Conservation (phyloP, 1,140 invertebrate species). For the Neoseiulus cucumeris region DNA sequence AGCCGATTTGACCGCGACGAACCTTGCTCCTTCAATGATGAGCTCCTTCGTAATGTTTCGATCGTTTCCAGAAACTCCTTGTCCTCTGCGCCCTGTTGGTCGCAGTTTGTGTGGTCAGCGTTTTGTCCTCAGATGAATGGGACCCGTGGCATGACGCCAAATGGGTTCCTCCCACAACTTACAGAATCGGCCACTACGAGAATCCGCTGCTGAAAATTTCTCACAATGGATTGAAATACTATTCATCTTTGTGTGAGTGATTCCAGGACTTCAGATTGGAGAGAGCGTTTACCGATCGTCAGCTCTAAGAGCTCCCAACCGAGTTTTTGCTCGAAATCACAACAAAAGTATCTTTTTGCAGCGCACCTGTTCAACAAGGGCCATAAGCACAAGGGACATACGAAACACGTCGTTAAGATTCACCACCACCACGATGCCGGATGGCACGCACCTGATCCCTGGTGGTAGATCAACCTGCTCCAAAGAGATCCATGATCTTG, state of each 20-base stretch:
- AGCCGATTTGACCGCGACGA: too few relatives aligned
- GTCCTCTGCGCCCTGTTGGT: not conserved
- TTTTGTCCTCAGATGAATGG: not conserved
- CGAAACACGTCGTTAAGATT: not conserved
- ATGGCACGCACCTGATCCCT: not conserved
- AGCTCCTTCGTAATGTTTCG: too few relatives aligned
- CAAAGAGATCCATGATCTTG: not conserved
- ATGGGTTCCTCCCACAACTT: not conserved
- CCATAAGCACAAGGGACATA: too few relatives aligned
- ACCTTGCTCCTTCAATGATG: too few relatives aligned
- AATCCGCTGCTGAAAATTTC: not conserved
- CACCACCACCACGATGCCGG: not conserved
- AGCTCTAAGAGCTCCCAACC: too few relatives aligned
- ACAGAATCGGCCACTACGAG: constrained; percentile 1
- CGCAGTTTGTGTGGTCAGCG: too few relatives aligned
- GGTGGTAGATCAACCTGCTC: not conserved
- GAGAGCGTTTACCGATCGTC: too few relatives aligned
- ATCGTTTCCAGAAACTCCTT: not conserved
- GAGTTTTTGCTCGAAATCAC: too few relatives aligned
- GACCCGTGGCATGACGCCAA: not conserved
- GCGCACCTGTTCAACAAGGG: too few relatives aligned
- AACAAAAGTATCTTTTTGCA: too few relatives aligned
- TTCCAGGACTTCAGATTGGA: too few relatives aligned
- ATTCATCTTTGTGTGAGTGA: too few relatives aligned
- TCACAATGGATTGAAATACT: not conserved